Evolutionary conservation across 2,888 invertebrate genomes (phyloP), one percentile per base, ranked within the genome.

Genomic region (Cryptocheilus praepositus): DNA sequence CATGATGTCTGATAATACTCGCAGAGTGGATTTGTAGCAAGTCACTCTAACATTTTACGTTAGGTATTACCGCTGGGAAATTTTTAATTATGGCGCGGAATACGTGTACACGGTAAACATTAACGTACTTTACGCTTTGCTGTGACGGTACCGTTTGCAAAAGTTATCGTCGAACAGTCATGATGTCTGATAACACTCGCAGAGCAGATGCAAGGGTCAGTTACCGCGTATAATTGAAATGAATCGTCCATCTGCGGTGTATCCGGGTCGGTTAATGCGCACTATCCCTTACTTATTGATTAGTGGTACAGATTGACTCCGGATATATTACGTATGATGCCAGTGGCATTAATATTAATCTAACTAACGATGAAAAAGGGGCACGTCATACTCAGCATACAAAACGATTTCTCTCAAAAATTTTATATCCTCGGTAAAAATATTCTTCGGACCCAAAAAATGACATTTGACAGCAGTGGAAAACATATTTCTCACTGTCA

Each of bases 221-320:
- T 36, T 36, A 11, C 18, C 56, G 68, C 71, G 76, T 74, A 36
- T 77, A 77, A 80, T 80, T 80, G 71, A 81, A 81, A 81, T 77
- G 79, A 82, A 80, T 81, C 74, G 76, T 64, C 56, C 61, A 61
- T 64, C 71, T 69, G 43, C 52, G 53, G 73, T 76, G 74, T 76
- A 74, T 77, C 69, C 71, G 55, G 67, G 64, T 64, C 62, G 71
- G 70, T 77, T 79, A 80, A 80, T 74, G 79, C 76, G 77, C 73
- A 73, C 70, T 74, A 69, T 70, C 71, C 66, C 72, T 71, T 65
- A 70, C 70, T 70, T 70, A 73, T 74, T 77, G 77, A 80, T 79
- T 78, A 79, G 67, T 62, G 64, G 61, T 64, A 64, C 71, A 71
- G 76, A 78, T 77, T 64, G 64, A 64, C 53, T 36, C 16, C 51